Base-by-base conservation (phyloP, 1,140 invertebrate species). In the Tachypleus tridentatus region DNA sequence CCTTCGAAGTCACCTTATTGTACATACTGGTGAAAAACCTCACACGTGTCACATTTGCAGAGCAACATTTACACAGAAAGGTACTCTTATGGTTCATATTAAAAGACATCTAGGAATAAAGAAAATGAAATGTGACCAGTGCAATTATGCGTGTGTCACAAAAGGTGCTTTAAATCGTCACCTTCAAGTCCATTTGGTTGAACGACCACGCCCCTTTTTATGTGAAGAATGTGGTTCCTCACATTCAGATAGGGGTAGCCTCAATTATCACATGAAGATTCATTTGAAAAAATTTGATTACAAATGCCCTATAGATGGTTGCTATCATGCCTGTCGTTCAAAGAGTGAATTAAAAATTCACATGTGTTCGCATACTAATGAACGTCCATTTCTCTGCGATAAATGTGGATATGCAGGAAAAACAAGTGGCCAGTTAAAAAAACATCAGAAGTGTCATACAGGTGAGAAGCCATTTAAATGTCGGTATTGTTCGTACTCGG, bases 331-430 rank as follows among this genome's bases (percentile, higher is more conserved):
- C 7, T 82, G 84, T 9, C 78, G 84, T 50, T 81, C 79, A 29
- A 29, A 29, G 29, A 29, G 29, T 49, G 83, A 84, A 69, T 73
- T 85, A n/a, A 77, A n/a, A 56, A 72, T 71, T 9, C 82, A 84
- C 66, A 73, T 77, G 49, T 69, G 66, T 11, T 73, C 72, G 3
- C 79, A 80, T 66, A 76, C 76, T 4, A 73, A n/a, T 7, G 75
- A 77, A 63, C 76, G 80, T 70, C 74, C 78, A 7, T 87, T 80
- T 72, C 74, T 80, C 0, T 87, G 87, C 74, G 76, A 81, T 10
- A 74, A 82, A 7, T 89, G 88, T 72, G 75, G 79, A 0, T 89
- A 85, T 70, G 75, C 81, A 4, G 82, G 83, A 3, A 84, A n/a
- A 70, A 85, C 83, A 3, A 80, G 81, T 54, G 78, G 79, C 29